A percentile compares a stretch with the other conserved stretches of the same genome.
Evolutionary conservation across 2,797 vertebrate species (phyloP).

Genomic region (Choloepus didactylus): DNA sequence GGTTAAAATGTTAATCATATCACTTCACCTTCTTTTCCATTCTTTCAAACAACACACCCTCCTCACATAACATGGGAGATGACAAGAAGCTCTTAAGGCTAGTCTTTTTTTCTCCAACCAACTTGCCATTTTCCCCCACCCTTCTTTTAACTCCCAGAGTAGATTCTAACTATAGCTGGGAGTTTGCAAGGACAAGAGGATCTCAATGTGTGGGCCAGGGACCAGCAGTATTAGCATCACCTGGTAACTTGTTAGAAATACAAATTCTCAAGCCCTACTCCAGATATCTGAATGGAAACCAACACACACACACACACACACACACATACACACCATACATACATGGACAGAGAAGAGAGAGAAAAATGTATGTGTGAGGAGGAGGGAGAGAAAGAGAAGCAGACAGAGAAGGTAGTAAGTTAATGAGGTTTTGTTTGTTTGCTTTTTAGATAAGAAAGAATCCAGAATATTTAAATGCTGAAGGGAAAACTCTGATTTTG

Average conservation of each 20-base stretch:
- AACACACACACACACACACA: neutral
- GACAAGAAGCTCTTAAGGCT: neutral
- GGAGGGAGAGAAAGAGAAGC: neutral
- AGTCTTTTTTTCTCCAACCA: neutral
- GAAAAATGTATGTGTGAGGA: too few species aligned
- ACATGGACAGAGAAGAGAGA: too few species aligned
- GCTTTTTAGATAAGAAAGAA: neutral
- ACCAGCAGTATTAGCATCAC: too few species aligned
- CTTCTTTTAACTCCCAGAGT: neutral
- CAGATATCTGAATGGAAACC: neutral
- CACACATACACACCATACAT: too few species aligned
- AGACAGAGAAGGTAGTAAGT: neutral
- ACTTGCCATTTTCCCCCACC: neutral
- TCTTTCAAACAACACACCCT: neutral
- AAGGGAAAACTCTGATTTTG: neutral
- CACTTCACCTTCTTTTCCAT: constrained; percentile 2
- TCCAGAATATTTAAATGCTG: neutral
- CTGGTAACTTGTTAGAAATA: neutral
- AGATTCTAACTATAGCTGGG: neutral
- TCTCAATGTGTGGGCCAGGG: neutral
- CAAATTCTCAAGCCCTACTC: neutral
- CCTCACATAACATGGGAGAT: neutral
- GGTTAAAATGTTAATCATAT: neutral
- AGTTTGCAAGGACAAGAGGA: neutral
- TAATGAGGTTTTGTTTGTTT: neutral